Base-by-base conservation (phyloP, 2,888 invertebrate genomes). In the Tanytarsus gracilentus region DNA sequence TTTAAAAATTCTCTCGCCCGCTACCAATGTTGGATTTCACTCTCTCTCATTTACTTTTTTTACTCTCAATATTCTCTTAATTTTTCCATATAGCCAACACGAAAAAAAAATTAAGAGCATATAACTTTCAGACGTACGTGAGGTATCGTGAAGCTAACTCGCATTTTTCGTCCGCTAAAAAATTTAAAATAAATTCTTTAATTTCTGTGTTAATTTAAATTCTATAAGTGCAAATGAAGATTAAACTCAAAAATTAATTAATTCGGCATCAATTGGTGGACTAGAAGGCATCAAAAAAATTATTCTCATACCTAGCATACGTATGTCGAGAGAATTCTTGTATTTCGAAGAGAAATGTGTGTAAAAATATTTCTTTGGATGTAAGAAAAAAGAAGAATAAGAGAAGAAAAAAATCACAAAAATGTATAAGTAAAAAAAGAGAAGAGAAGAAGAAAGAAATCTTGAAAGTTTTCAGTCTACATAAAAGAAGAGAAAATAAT, bases 381-480 rank as follows among this genome's bases (percentile, higher is more conserved):
- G 52, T 52, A 52, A 16, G 40, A 6, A 3, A 5, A 3, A 44
- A 21, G 9, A 49, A 49, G n/a, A 49, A 49, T 21, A 51, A 23
- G 55, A 55, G 40, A 55, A 7, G 40, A 51, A 51, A 51, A 30
- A 55, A 55, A 55, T 55, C 55, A 55, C 55, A 55, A 55, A 55
- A 55, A 40, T 55, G 55, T 55, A 55, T 55, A 33, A 55, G 55
- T 55, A 39, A 39, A 36, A 16, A 16, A 39, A 29, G 11, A 52
- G 33, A 52, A 7, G 21, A 30, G 18, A 44, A 44, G 44, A 44
- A 44, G 21, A 23, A 21, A 18, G 26, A 25, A 40, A 40, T 55
- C 55, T 40, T 55, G 36, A 53, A 53, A 55, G 40, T 55, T 30
- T 39, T 11, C 18, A 55, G 23, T 26, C 5, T 14, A 40, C n/a